Conservation (phyloP, 2,888 invertebrate genomes). For the Encarsia formosa region DNA sequence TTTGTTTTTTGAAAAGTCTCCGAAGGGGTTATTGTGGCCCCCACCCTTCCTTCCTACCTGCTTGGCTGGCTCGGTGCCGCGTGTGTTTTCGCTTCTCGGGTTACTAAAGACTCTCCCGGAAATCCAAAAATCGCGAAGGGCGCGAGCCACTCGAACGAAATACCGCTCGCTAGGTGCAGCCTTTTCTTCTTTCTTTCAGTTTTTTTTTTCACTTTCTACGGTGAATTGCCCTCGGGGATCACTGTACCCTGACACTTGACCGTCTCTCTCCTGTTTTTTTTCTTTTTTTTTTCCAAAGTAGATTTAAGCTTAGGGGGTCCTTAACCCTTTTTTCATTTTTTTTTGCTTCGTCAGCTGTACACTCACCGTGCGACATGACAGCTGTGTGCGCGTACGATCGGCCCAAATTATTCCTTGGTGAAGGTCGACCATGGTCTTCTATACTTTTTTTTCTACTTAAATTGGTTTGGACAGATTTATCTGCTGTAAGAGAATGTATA, state of each 20-base stretch:
- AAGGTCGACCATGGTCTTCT: too few relatives aligned
- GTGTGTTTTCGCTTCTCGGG: slow-evolving; percentile 45
- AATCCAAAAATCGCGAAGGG: slow-evolving; percentile 49
- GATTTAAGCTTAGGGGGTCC: slow-evolving; percentile 37
- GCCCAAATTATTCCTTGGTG: neutral
- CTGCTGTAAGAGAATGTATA: too few relatives aligned
- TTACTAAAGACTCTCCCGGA: slow-evolving; percentile 50
- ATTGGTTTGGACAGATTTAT: too few relatives aligned
- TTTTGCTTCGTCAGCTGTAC: slow-evolving; percentile 46
- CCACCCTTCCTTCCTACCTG: slow-evolving; percentile 17
- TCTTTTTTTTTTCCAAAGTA: slow-evolving; percentile 6
- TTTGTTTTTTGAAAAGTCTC: slow-evolving; percentile 33
- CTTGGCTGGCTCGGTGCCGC: too few relatives aligned
- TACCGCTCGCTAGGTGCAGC: too few relatives aligned
- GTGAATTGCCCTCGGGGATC: neutral
- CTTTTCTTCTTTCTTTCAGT: neutral
- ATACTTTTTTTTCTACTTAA: too few relatives aligned
- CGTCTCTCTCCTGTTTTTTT: slow-evolving; percentile 13
- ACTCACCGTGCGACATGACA: slow-evolving; percentile 12
- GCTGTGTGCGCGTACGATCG: neutral
- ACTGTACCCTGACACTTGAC: slow-evolving; percentile 25
- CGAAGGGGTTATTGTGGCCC: slow-evolving; percentile 31
- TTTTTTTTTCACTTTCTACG: neutral
- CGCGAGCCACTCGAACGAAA: too few relatives aligned
- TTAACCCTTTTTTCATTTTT: slow-evolving; percentile 51